A percentile compares a stretch with the other conserved stretches of the same genome.
These are phyloP conservation scores for Vesta saturnalis DNA, from an alignment of 2,888 invertebrate species.

Conservation along the genomic window DNA sequence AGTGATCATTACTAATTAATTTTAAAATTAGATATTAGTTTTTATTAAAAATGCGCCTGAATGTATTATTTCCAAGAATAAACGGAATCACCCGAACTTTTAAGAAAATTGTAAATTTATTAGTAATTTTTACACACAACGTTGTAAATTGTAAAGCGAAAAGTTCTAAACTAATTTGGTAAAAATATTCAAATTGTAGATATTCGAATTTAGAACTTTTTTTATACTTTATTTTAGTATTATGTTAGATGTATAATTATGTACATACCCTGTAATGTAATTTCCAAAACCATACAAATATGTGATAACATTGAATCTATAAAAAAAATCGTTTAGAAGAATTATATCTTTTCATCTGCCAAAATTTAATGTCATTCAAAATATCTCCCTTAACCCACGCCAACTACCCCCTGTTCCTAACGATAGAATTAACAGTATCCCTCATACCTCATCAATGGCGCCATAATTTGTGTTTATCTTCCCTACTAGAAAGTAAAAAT, in stretches of 20 bases:
- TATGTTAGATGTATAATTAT: conserved; percentile 40
- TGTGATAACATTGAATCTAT: conserved; percentile 47
- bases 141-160: conserved; percentile 40
- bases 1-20: conserved; percentile 17
- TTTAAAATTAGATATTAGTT: conserved; percentile 16
- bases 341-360: background rate
- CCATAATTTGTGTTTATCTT: too few relatives aligned
- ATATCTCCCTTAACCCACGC: too few relatives aligned
- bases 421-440: too few relatives aligned
- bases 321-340: conserved; percentile 43
- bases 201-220: conserved; percentile 28
- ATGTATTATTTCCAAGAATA: conserved; percentile 22
- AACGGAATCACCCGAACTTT: conserved; percentile 18
- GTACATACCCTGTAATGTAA: conserved; percentile 46
- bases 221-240: conserved; percentile 26
- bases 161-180: conserved; percentile 40
- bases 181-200: conserved; percentile 35
- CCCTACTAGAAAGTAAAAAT: too few relatives aligned
- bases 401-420: background rate
- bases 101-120: conserved; percentile 30
- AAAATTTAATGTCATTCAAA: too few relatives aligned
- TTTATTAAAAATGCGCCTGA: conserved; percentile 25
- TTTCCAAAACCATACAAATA: conserved; percentile 45
- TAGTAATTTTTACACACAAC: conserved; percentile 38
- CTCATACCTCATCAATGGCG: too few relatives aligned